Conservation (phyloP, 1,140 invertebrate species). For the Bombus terrestris region DNA sequence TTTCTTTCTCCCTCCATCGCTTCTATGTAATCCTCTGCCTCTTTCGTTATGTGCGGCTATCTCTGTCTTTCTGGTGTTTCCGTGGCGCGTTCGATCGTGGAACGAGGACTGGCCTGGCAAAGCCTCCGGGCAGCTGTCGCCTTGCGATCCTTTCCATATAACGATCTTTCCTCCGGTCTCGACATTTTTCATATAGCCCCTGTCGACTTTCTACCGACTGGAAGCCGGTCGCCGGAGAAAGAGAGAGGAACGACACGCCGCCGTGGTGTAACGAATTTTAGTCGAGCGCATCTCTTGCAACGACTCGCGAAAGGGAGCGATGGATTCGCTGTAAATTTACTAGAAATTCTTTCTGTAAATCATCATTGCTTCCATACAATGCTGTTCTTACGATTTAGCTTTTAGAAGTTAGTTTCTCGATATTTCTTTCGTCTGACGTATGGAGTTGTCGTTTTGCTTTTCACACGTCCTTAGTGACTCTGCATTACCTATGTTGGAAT, state of each 20-base stretch:
- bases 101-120: slow-evolving; percentile 40
- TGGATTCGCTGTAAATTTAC: too few relatives aligned
- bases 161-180: slow-evolving; percentile 51
- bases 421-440: too few relatives aligned
- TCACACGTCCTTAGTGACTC: too few relatives aligned
- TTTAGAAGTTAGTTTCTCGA: too few relatives aligned
- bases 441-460: too few relatives aligned
- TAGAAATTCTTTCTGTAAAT: too few relatives aligned
- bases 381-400: too few relatives aligned
- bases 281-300: neutral
- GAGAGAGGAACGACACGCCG: slow-evolving; percentile 27
- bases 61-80: neutral
- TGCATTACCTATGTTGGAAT: too few relatives aligned
- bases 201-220: slow-evolving; percentile 45
- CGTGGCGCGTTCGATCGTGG: slow-evolving; percentile 37
- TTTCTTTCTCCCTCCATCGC: neutral
- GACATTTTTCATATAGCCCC: slow-evolving; percentile 45
- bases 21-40: neutral
- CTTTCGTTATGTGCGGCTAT: too few relatives aligned
- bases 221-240: neutral
- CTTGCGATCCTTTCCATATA: slow-evolving; percentile 55
- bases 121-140: slow-evolving; percentile 54
- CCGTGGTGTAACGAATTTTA: slow-evolving; percentile 33
- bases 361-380: too few relatives aligned
- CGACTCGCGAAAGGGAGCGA: too few relatives aligned